A percentile compares a stretch with the other conserved stretches of the same genome.
Conservation (phyloP, 2,113 vertebrate species). For the Butorides virescens region DNA sequence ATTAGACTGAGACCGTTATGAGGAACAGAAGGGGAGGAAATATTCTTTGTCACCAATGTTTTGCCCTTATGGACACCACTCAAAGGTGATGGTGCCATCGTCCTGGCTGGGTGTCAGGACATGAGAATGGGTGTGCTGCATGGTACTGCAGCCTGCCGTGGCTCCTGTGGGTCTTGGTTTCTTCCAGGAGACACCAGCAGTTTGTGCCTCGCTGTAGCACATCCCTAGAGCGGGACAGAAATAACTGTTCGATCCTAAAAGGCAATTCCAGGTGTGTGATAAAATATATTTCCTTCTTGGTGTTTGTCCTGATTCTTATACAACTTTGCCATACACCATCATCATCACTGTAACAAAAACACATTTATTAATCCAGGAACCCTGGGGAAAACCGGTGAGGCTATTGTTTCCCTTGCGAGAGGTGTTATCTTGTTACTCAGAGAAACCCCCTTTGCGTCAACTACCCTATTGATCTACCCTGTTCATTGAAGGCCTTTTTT, state of each 20-base stretch:
- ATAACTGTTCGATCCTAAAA: neutral
- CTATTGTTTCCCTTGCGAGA: neutral
- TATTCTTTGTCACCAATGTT: neutral
- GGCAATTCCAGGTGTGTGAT: neutral
- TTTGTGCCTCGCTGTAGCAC: neutral
- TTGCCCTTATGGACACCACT: neutral
- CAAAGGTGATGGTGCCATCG: neutral
- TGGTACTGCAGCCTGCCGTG: neutral
- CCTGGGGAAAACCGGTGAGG: neutral
- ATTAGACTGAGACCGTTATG: neutral
- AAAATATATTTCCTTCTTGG: neutral
- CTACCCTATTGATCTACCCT: neutral
- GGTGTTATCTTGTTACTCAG: neutral
- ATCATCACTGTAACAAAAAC: neutral
- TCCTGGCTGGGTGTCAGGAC: neutral
- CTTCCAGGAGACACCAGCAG: neutral
- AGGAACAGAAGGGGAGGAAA: neutral
- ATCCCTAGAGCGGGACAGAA: neutral
- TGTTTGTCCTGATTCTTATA: neutral
- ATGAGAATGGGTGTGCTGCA: neutral
- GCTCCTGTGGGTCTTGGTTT: neutral
- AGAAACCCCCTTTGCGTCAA: neutral
- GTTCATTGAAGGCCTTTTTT: neutral
- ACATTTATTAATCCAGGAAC: neutral
- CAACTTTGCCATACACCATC: neutral